Evolutionary conservation across 1,140 invertebrate species (phyloP).

Genomic region (Trichonephila clavipes): DNA sequence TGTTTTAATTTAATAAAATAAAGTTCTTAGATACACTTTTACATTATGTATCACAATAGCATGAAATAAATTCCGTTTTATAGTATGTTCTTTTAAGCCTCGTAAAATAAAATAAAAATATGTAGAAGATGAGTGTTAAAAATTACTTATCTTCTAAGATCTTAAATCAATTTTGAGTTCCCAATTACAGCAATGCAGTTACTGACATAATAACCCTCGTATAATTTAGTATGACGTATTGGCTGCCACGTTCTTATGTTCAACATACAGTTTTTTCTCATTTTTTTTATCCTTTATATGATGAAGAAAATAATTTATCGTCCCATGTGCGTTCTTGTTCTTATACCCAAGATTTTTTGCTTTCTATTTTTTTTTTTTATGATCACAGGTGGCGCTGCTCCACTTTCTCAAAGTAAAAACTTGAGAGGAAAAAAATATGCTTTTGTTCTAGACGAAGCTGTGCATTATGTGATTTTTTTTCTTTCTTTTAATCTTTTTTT

Average conservation of each 20-base stretch:
- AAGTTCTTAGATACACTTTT: too few relatives aligned
- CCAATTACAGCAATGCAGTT: conserved; percentile 49
- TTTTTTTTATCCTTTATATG: conserved; percentile 11
- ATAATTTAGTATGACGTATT: conserved; percentile 37
- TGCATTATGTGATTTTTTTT: background rate
- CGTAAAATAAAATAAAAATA: too few relatives aligned
- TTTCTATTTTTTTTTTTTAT: conserved; percentile 38
- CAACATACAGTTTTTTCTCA: conserved; percentile 42
- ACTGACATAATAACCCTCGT: conserved; percentile 43
- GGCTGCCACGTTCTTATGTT: conserved; percentile 33
- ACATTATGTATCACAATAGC: too few relatives aligned
- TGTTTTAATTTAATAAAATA: too few relatives aligned
- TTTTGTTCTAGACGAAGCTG: conserved; percentile 37
- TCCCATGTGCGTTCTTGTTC: conserved; percentile 50
- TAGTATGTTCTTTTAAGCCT: too few relatives aligned
- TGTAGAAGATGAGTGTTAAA: conserved; percentile 7
- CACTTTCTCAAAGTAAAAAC: conserved; percentile 47
- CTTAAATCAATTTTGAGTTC: conserved; percentile 45
- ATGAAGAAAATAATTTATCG: conserved; percentile 57
- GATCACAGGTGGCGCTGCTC: conserved; percentile 54
- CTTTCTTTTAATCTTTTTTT: background rate
- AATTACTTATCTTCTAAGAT: conserved; percentile 8
- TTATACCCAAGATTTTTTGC: background rate
- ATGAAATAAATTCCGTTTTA: too few relatives aligned
- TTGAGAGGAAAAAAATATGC: background rate